Evolutionary conservation across 2,888 invertebrate genomes (phyloP), one percentile per base, ranked within the genome.

Genomic region (Cephus sareptanus): DNA sequence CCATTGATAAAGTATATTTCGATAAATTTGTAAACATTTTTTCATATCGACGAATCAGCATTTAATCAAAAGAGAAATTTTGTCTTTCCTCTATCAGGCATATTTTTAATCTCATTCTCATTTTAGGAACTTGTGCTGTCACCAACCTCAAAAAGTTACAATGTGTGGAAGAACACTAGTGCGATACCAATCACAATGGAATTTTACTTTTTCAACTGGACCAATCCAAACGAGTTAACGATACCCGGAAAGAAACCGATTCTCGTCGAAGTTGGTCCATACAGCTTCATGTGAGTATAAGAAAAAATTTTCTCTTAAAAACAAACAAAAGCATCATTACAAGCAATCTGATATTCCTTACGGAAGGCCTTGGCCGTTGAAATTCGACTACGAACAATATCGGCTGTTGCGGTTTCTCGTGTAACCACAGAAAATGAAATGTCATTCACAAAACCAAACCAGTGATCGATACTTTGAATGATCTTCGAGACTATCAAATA

Each of bases 191-290:
- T 96, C 30, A 93, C 92, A 86, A 91, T 96, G 83, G 95, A 96
- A 84, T 92, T 96, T 79, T 95, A 94, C 87, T 93, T 96, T 83
- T 96, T 94, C 91, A 96, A 96, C 90, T 96, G 96, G 96, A 96
- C 96, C 6, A 96, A 96, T 91, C 94, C 96, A 0, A 93, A 95
- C 23, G 93, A 94, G 75, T 76, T 91, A 2, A 81, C 74, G 15
- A 93, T 94, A 68, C 93, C 93, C 3, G 93, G 94, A 33, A 92
- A 92, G 77, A 95, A 94, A 82, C 94, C 94, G 0, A 92, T 91
- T 73, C 91, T 95, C 40, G 88, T 84, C 3, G 86, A 92, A 83
- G 73, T 90, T 37, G 93, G 93, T 11, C 93, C 92, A 0, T 92
- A 92, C 79, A 89, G 87, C 35, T 93, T 92, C 79, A 87, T 88